Conservation (phyloP, 2,797 vertebrate species). For the Onychomys leucogaster region DNA sequence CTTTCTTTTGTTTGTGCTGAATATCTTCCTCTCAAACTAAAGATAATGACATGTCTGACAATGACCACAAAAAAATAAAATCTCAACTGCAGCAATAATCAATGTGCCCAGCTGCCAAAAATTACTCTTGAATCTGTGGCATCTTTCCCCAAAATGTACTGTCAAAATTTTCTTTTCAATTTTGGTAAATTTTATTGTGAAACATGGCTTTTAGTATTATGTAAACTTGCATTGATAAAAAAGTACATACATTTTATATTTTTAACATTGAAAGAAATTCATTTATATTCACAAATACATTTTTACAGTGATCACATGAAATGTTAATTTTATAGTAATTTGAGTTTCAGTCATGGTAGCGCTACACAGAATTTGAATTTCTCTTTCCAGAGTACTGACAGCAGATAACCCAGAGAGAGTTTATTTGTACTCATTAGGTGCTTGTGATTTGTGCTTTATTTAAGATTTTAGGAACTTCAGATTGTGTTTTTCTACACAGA, state of each 20-base stretch:
- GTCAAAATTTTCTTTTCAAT: constrained; percentile 89
- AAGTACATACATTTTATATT: neutral
- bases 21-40: constrained; percentile 96
- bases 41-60: constrained; percentile 95
- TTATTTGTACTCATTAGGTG: neutral
- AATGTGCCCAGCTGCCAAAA: constrained; percentile 96
- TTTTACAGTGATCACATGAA: neutral
- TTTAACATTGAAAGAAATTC: neutral
- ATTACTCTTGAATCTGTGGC: constrained; percentile 97
- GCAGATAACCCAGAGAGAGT: neutral
- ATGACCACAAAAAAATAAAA: constrained; percentile 96
- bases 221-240: constrained; percentile 69
- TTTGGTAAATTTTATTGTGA: constrained; percentile 87
- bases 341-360: neutral
- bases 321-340: neutral
- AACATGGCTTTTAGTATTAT: constrained; percentile 81
- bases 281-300: neutral
- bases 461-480: neutral
- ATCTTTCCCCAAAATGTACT: constrained; percentile 98
- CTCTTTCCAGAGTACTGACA: neutral
- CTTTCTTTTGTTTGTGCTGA: constrained; percentile 96
- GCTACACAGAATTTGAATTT: neutral
- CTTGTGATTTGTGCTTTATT: neutral
- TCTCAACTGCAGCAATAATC: constrained; percentile 95
- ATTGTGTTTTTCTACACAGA: neutral